Evolutionary conservation across 1,140 invertebrate species (phyloP).

Genomic region (Anagrus nilaparvatae): DNA sequence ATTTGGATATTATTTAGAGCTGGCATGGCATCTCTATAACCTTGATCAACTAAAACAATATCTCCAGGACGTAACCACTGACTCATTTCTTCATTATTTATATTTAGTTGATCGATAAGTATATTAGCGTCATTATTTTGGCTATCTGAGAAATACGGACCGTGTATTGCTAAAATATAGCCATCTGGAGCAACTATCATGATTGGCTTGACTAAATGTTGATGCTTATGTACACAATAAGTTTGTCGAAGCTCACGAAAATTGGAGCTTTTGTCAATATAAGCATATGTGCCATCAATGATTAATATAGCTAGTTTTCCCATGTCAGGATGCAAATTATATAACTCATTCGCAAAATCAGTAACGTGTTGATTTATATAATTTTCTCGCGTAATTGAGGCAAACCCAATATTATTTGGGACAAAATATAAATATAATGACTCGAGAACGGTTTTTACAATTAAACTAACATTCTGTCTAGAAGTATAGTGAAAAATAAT

Average conservation of each 20-base stretch:
- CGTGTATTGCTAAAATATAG: not conserved
- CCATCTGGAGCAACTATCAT: not conserved
- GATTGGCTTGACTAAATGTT: not conserved
- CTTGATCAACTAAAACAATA: not conserved
- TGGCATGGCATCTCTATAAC: not conserved
- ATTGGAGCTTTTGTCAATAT: not conserved
- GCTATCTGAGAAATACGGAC: not conserved
- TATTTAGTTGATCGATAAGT: not conserved
- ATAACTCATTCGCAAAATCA: not conserved
- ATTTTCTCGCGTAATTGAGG: conserved; percentile 1
- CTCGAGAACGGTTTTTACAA: too few relatives aligned
- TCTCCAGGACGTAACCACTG: not conserved
- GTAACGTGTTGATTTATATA: not conserved
- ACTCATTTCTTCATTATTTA: not conserved
- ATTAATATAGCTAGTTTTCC: not conserved
- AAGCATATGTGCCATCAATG: not conserved
- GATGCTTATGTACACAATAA: not conserved
- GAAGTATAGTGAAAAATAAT: conserved; percentile 2
- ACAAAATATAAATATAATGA: not conserved
- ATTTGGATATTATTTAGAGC: not conserved
- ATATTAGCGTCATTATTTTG: not conserved
- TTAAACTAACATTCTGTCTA: not conserved
- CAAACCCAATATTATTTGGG: not conserved
- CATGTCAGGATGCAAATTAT: not conserved
- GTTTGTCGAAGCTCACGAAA: not conserved